Conservation (phyloP, 2,797 vertebrate species). For the Anguilla obscura region DNA sequence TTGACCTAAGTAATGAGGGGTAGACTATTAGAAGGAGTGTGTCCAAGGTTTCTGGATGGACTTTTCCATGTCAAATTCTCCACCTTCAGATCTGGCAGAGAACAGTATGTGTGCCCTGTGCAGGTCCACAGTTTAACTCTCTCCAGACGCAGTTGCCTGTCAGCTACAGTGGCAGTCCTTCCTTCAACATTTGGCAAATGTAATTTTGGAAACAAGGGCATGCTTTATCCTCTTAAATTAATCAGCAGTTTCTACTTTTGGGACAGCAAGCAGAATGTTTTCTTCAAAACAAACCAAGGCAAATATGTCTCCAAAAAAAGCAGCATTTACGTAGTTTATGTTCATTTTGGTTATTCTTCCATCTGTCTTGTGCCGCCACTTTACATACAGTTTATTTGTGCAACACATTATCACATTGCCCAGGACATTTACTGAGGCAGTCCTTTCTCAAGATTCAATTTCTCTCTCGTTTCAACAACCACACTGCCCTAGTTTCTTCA, state of each 20-base stretch:
- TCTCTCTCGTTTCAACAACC: not conserved
- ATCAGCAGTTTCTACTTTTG: not conserved
- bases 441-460: not conserved
- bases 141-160: not conserved
- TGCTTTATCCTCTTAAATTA: slow-evolving; percentile 25
- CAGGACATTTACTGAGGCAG: not conserved
- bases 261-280: not conserved
- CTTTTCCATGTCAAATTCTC: slow-evolving; percentile 7
- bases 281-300: not conserved
- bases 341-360: not conserved
- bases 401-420: not conserved
- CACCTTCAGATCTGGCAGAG: not conserved
- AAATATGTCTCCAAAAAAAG: not conserved
- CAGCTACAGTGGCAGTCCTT: not conserved
- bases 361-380: not conserved
- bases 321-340: not conserved
- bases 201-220: slow-evolving; percentile 25
- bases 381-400: not conserved
- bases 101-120: not conserved
- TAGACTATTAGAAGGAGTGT: not conserved
- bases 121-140: not conserved
- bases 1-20: not conserved
- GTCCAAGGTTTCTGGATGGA: not conserved
- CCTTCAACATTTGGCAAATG: not conserved
- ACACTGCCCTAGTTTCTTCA: not conserved